These are phyloP conservation scores for Drosophila anomalata DNA, from an alignment of 2,888 invertebrate genomes.

Conservation along the genomic window DNA sequence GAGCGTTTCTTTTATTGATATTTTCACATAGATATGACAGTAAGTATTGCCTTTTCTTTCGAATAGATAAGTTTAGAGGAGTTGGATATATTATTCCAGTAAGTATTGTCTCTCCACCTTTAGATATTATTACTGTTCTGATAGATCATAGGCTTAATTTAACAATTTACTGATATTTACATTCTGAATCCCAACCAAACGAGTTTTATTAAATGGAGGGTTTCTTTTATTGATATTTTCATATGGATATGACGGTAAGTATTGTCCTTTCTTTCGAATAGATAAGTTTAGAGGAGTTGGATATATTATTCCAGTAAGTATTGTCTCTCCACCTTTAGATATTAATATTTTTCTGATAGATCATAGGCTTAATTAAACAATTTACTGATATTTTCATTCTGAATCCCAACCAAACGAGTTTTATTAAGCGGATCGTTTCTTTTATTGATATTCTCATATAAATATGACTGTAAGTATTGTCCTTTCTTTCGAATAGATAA, in stretches of 20 bases:
- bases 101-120: neutral
- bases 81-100: neutral
- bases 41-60: neutral
- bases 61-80: neutral
- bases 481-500: too few species aligned
- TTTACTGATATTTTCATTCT: too few species aligned
- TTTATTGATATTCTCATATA: too few species aligned
- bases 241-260: neutral
- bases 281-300: neutral
- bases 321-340: neutral
- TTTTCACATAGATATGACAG: neutral
- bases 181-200: conserved; percentile 68
- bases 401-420: too few species aligned
- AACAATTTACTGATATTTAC: conserved; percentile 72
- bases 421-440: too few species aligned
- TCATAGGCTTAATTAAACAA: neutral
- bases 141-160: conserved; percentile 17
- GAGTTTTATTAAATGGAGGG: neutral
- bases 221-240: neutral
- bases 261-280: neutral
- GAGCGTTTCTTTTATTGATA: neutral
- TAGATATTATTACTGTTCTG: too few species aligned
- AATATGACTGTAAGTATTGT: too few species aligned
- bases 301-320: neutral
- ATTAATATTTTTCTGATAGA: neutral